These are phyloP conservation scores for Bombus sibiricus DNA, from an alignment of 1,140 invertebrate genomes.

Conservation along the genomic window DNA sequence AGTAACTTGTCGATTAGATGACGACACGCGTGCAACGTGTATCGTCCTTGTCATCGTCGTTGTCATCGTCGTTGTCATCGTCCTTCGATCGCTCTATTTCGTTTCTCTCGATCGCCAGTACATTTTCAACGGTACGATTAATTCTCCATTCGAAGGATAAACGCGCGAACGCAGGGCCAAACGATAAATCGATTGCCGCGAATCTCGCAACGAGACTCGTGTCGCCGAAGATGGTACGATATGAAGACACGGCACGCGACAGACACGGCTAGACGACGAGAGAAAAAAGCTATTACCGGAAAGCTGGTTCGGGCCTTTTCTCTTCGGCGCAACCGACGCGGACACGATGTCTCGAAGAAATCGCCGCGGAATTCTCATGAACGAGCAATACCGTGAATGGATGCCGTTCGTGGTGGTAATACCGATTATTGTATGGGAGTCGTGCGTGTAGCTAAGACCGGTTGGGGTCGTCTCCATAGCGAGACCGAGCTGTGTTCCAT, in stretches of 20 bases:
- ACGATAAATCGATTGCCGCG: not conserved
- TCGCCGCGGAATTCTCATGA: slow-evolving; percentile 63
- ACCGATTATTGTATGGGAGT: slow-evolving; percentile 55
- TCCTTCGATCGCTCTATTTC: not conserved
- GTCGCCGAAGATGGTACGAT: not conserved
- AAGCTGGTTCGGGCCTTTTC: slow-evolving; percentile 18
- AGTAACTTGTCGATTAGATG: slow-evolving; percentile 25
- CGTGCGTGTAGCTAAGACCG: slow-evolving; percentile 62
- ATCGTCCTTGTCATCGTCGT: not conserved
- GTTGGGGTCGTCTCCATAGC: slow-evolving; percentile 63
- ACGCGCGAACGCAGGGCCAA: not conserved
- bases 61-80: too few relatives aligned
- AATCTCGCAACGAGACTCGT: not conserved
- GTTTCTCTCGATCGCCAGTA: not conserved
- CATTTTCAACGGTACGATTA: not conserved
- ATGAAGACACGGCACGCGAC: slow-evolving; percentile 14
- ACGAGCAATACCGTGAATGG: slow-evolving; percentile 68
- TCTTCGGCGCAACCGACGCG: not conserved
- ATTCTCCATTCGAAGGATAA: too few relatives aligned
- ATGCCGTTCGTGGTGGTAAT: slow-evolving; percentile 62
- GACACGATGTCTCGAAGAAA: slow-evolving; percentile 43
- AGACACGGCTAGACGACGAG: not conserved
- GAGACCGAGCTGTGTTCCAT: slow-evolving; percentile 28
- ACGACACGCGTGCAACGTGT: slow-evolving; percentile 22
- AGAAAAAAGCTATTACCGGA: slow-evolving; percentile 15